A percentile compares a stretch with the other conserved stretches of the same genome.
phyloP scores from a whole-genome alignment of 2,797 vertebrate genomes.

The Rachycentron canadum region DNA sequence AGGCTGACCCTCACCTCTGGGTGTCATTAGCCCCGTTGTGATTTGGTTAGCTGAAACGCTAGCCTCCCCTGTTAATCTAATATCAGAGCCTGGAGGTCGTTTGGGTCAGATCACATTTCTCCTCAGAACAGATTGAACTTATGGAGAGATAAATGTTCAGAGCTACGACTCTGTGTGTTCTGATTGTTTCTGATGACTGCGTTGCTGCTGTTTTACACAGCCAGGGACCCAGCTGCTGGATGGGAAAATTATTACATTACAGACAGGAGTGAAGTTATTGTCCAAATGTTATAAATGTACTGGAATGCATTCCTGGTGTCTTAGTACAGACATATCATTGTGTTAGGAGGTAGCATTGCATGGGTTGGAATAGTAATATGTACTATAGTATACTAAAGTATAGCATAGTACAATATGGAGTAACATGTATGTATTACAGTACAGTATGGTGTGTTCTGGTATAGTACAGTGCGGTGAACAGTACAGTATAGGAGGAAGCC shows the following conservation, averaged over 20 bases:
- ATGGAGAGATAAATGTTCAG: conserved; percentile 64
- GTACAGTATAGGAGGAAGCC: too few species aligned
- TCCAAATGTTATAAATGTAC: conserved; percentile 50
- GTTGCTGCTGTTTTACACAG: conserved; percentile 24
- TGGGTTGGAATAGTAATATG: background rate
- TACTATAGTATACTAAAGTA: background rate
- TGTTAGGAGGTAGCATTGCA: background rate
- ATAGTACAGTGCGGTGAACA: too few species aligned
- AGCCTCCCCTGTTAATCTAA: conserved; percentile 75
- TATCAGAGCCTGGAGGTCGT: conserved; percentile 68
- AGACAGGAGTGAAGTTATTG: conserved; percentile 28
- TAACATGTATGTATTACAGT: too few species aligned
- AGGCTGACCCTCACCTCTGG: conserved; percentile 69
- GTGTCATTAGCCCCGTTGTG: conserved; percentile 74
- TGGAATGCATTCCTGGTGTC: conserved; percentile 60
- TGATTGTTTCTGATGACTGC: conserved; percentile 61
- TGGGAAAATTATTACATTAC: conserved; percentile 53
- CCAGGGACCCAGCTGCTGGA: conserved; percentile 48
- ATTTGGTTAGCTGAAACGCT: conserved; percentile 81
- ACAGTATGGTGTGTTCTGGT: too few species aligned
- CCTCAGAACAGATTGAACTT: conserved; percentile 71
- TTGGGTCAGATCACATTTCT: conserved; percentile 79
- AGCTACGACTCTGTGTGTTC: conserved; percentile 16
- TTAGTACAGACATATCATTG: background rate
- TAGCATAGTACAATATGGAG: background rate